These are phyloP conservation scores for Lontra canadensis DNA, from an alignment of 2,113 vertebrate genomes.

Conservation along the genomic window DNA sequence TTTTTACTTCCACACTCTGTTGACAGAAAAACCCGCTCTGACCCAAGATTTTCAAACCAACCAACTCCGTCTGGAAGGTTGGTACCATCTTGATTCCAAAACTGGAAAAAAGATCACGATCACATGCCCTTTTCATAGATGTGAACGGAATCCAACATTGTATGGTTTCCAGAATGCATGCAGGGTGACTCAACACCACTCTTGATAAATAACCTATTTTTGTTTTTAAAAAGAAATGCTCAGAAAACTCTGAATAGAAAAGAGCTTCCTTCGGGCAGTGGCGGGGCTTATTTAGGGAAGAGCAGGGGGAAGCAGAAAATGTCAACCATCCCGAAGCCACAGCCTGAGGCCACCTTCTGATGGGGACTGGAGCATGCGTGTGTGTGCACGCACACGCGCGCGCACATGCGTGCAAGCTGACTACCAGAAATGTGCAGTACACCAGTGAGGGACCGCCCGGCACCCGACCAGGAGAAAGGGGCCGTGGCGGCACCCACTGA, in stretches of 20 bases:
- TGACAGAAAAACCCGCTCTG: neutral
- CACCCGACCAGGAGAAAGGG: neutral
- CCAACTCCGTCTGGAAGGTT: neutral
- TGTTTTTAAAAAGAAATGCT: neutral
- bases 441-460: neutral
- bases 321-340: neutral
- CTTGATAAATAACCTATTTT: neutral
- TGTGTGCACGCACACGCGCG: no score
- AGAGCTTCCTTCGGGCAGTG: neutral
- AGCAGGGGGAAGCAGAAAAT: neutral
- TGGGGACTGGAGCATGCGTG: neutral
- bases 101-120: neutral
- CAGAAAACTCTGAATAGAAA: constrained; percentile 12
- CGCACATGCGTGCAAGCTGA: neutral
- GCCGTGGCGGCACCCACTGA: rapidly evolving
- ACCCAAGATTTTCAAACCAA: neutral
- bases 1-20: neutral
- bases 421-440: neutral
- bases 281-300: neutral
- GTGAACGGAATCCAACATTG: neutral
- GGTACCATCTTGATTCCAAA: neutral
- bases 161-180: neutral
- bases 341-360: neutral
- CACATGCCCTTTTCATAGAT: neutral
- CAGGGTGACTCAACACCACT: neutral